Base-by-base conservation (phyloP, 2,888 invertebrate genomes). In the Calameuta filiformis region DNA sequence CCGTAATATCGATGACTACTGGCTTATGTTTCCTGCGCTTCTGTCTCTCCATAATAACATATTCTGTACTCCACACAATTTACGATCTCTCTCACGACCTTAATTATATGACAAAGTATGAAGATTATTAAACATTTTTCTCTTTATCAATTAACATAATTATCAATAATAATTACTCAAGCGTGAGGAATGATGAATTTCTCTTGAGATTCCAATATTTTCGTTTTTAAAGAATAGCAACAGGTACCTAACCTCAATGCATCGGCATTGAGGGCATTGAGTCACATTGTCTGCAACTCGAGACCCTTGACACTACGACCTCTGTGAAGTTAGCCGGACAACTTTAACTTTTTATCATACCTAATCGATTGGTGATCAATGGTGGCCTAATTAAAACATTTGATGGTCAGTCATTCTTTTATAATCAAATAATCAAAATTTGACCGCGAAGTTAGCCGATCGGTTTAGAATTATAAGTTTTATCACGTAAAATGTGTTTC, bases 31-130 rank as follows among this genome's bases (percentile, higher is more conserved):
- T 35, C 15, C 33, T 35, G 11, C 73, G 34, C 15, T 33, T 12
- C 37, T 68, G 37, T 76, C 73, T 73, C 23, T 56, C 68, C 78
- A 78, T 78, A 33, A 78, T 78, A 33, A 69, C 68, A n/a, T n/a
- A 33, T 33, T 3, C 31, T 71, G 15, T 71, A 71, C 15, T 9
- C 30, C 33, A 71, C 11, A 12, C 68, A 75, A 56, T 23, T 56
- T 23, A 23, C 23, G 15, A 56, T 56, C 9, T 56, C 9, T 56
- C 23, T 23, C 9, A 56, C 23, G 56, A 23, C 56, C 56, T 56
- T 56, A 56, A 56, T 56, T 23, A 9, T 56, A 56, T 23, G 23
- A 56, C 56, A 56, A 56, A 56, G 56, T 23, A 56, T 23, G 23
- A 56, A 2, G 56, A 56, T 56, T 56, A 56, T 23, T 23, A 9